Base-by-base conservation (phyloP, 1,140 invertebrate genomes). In the Zophobas morio region DNA sequence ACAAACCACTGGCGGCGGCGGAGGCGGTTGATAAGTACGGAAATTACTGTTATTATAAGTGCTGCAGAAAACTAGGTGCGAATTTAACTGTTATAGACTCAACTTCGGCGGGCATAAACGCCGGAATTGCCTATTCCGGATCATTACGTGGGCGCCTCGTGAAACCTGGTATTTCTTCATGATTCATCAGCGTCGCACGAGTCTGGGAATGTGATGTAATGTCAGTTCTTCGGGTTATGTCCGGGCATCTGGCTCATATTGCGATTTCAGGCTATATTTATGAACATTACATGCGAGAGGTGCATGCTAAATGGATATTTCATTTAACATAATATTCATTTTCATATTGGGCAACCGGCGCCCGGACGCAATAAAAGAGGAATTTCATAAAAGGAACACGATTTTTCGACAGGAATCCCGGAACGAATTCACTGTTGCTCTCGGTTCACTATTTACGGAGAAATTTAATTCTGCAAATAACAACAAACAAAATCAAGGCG, bases 151-250 rank as follows among this genome's bases (percentile, higher is more conserved):
- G 54, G 54, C 49, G 71, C 54, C 71, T 32, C 42, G 36, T 40
- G 4, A 60, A 78, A 79, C 78, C 78, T 76, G 75, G 66, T 77
- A 75, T 80, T 80, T 74, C 75, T 79, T 78, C 75, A 80, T 82
- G 81, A 82, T 79, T 82, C 79, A 80, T 78, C 80, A 74, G 56
- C 36, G 75, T 71, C 73, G 71, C 72, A 74, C 49, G 49, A 80
- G 81, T 80, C 79, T 80, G 79, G 81, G 81, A 82, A 82, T 82
- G 81, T 78, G 75, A 80, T 77, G 81, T 79, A 78, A 80, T 80
- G 79, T 79, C 81, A 78, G 40, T 78, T 81, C 71, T 76, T 76
- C 80, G 70, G 70, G 76, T 81, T 79, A 81, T 77, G 76, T 75
- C 66, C 70, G 74, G 60, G 56, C 81, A 79, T 82, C 79, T 80